Evolutionary conservation across 30 jellyfish, hydroid and myxozoan species (phyloP).

Genomic region (Pelagia noctiluca): DNA sequence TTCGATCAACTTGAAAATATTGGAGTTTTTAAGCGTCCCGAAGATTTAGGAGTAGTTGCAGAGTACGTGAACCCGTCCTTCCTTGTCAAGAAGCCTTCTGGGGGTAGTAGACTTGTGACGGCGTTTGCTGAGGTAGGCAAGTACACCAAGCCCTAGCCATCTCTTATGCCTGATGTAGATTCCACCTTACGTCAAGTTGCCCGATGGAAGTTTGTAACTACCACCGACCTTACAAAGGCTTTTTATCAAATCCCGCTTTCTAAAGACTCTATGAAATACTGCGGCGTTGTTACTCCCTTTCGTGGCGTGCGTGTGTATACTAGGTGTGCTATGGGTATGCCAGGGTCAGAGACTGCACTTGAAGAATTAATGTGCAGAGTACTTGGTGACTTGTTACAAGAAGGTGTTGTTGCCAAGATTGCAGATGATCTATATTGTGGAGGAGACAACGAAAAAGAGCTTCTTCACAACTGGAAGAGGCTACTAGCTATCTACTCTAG

Average conservation of each 20-base stretch:
- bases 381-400: slow-evolving; percentile 47
- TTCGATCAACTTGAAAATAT: no score
- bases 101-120: slow-evolving; percentile 69
- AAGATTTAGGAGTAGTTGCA: slow-evolving; percentile 33
- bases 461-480: slow-evolving; percentile 24
- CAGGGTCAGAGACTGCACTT: slow-evolving; percentile 74
- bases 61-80: slow-evolving; percentile 79
- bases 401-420: slow-evolving; percentile 58
- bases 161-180: slow-evolving; percentile 73
- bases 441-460: slow-evolving; percentile 11
- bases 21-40: slow-evolving; percentile 65
- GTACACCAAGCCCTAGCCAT: slow-evolving; percentile 69
- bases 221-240: slow-evolving; percentile 59
- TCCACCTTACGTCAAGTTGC: slow-evolving; percentile 63
- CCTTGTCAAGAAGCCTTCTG: slow-evolving; percentile 58
- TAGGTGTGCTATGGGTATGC: slow-evolving; percentile 78
- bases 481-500: slow-evolving; percentile 35
- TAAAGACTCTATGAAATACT: slow-evolving; percentile 54
- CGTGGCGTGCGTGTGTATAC: slow-evolving; percentile 59
- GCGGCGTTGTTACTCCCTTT: slow-evolving; percentile 82
- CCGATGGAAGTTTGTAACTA: slow-evolving; percentile 50
- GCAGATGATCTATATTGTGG: slow-evolving; percentile 74
- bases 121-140: slow-evolving; percentile 67
- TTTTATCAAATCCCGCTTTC: slow-evolving; percentile 73
- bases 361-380: slow-evolving; percentile 69